Evolutionary conservation across 2,113 vertebrate species (phyloP).

Genomic region (Macrotus californicus): DNA sequence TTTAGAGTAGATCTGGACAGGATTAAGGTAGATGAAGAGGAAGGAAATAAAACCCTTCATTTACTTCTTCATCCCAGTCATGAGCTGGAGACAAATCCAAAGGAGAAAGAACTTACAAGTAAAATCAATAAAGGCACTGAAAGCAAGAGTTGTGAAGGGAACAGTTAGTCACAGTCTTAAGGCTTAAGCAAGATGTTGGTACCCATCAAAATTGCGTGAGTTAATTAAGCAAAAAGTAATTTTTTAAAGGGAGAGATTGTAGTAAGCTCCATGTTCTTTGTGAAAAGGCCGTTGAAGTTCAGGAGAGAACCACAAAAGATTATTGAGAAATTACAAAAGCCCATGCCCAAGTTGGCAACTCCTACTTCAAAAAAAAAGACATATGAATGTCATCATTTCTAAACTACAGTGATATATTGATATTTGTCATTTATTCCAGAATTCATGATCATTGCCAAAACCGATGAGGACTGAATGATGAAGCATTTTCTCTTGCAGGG

Average conservation of each 20-base stretch:
- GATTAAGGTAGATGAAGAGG: not conserved
- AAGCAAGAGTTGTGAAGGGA: conserved; percentile 82
- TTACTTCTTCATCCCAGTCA: conserved; percentile 78
- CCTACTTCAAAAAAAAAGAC: conserved; percentile 86
- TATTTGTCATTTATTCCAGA: no score
- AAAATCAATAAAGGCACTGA: conserved; percentile 84
- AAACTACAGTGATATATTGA: conserved; percentile 77
- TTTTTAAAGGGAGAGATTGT: conserved; percentile 84
- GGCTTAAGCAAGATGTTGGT: conserved; percentile 79
- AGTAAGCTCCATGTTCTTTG: conserved; percentile 84
- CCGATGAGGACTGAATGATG: no score
- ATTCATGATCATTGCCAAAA: no score
- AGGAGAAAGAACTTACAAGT: conserved; percentile 81
- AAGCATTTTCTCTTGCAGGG: no score
- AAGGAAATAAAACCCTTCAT: conserved; percentile 53
- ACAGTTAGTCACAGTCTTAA: conserved; percentile 81
- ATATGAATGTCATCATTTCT: conserved; percentile 85
- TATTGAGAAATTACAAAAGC: conserved; percentile 87
- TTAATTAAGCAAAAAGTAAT: conserved; percentile 82
- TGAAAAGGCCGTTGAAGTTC: conserved; percentile 83
- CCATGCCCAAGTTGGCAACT: conserved; percentile 85
- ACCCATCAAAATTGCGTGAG: conserved; percentile 83
- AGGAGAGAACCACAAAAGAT: conserved; percentile 87
- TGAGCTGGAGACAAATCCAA: conserved; percentile 79
- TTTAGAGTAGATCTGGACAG: not conserved